A percentile compares a stretch with the other conserved stretches of the same genome.
Conservation (phyloP, 2,113 vertebrate species). For the Pollachius pollachius region DNA sequence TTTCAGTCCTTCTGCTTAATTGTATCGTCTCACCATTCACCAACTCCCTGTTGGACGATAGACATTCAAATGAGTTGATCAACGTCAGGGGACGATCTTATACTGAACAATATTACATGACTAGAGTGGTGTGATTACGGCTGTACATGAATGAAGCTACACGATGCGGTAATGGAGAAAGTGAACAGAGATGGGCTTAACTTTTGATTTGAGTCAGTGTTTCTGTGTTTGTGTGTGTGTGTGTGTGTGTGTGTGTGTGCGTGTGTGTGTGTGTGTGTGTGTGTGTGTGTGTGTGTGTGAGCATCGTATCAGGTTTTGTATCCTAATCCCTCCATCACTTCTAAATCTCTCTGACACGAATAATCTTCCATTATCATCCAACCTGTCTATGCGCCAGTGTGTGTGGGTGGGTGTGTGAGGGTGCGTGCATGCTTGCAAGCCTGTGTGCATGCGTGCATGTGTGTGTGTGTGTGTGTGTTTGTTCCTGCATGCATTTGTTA, state of each 20-base stretch:
- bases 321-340: conserved; percentile 30
- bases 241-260: neutral
- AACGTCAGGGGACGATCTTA: no score
- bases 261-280: neutral
- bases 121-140: no score
- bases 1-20: no score
- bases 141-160: no score
- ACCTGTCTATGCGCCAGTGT: conserved; percentile 1
- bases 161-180: neutral
- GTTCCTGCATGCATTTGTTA: neutral
- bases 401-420: conserved; percentile 2
- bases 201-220: neutral
- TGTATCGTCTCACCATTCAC: no score
- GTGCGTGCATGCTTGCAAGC: neutral
- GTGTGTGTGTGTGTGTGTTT: conserved; percentile 7
- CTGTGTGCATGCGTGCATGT: conserved; percentile 6
- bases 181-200: neutral
- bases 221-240: conserved; percentile 6
- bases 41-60: no score
- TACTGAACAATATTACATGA: no score
- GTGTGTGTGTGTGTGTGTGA: neutral
- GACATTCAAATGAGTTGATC: no score
- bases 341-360: conserved; percentile 44
- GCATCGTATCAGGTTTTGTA: conserved; percentile 8
- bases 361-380: conserved; percentile 22